Percentiles rank a stretch among this genome's conserved stretches.
Conservation (phyloP, 2,797 vertebrate genomes). For the Clarias platycephalus region DNA sequence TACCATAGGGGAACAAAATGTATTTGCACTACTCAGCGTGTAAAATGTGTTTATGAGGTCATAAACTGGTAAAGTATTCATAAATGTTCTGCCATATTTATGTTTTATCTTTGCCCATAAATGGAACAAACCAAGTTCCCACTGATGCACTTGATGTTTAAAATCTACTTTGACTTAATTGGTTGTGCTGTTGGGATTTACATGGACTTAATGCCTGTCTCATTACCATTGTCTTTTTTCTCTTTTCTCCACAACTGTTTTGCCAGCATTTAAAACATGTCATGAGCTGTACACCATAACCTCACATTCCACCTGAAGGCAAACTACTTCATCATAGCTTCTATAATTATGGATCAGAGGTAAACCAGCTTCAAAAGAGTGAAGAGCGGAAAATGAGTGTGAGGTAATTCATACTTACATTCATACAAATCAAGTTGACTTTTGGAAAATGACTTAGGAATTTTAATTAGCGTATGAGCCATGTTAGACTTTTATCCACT, state of each 20-base stretch:
- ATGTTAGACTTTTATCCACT: neutral
- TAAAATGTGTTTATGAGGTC: neutral
- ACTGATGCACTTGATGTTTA: neutral
- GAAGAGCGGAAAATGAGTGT: slow-evolving; percentile 22
- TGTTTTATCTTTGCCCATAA: neutral
- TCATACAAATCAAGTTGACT: slow-evolving; percentile 14
- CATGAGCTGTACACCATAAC: slow-evolving; percentile 65
- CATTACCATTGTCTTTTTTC: slow-evolving; percentile 47
- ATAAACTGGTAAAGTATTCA: neutral
- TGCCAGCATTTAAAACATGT: slow-evolving; percentile 67
- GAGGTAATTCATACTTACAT: slow-evolving; percentile 6
- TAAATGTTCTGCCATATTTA: neutral
- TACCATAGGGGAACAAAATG: neutral
- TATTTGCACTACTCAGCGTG: neutral
- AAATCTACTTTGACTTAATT: slow-evolving; percentile 13
- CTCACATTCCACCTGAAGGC: slow-evolving; percentile 60
- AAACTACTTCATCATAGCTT: slow-evolving; percentile 62
- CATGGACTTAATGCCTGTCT: slow-evolving; percentile 44
- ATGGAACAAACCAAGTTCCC: neutral
- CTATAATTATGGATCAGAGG: slow-evolving; percentile 73
- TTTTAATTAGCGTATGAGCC: neutral
- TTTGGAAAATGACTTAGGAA: slow-evolving; percentile 20
- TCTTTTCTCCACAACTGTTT: slow-evolving; percentile 53
- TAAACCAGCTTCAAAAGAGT: slow-evolving; percentile 48
- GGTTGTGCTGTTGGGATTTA: slow-evolving; percentile 41